Percentiles rank a stretch among this genome's conserved stretches.
phyloP scores from a whole-genome alignment of 64 coral and sea anemone species.

The Dendrophyllia cribrosa region DNA sequence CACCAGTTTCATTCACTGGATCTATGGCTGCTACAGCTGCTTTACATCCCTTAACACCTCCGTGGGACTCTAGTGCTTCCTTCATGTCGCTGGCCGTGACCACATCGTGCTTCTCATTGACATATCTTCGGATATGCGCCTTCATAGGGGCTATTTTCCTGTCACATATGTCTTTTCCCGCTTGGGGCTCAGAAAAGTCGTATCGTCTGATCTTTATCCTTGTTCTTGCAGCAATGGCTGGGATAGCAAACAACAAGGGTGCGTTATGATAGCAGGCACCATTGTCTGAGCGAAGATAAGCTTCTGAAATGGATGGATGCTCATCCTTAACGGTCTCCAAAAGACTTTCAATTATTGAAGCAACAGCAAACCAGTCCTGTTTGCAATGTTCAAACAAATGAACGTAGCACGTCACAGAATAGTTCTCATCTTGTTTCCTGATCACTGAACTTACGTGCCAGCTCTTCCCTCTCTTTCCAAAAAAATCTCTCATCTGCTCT shows the following conservation, averaged over 20 bases:
- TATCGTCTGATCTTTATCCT: background rate
- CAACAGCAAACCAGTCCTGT: background rate
- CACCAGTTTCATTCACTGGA: background rate
- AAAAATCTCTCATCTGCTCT: constrained; percentile 8
- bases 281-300: constrained; percentile 1
- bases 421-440: background rate
- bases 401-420: background rate
- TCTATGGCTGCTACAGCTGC: background rate
- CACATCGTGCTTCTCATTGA: background rate
- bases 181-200: constrained; percentile 1
- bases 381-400: background rate
- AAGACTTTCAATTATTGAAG: background rate
- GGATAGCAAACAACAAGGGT: background rate
- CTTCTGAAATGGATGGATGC: background rate
- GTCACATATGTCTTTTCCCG: constrained; percentile 9
- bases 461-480: background rate
- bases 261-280: background rate
- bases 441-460: background rate
- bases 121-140: background rate
- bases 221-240: background rate
- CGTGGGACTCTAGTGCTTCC: background rate
- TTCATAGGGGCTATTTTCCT: constrained; percentile 7
- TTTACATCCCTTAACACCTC: background rate
- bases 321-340: background rate
- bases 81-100: background rate